Percentiles rank a stretch among this genome's conserved stretches.
phyloP scores from a whole-genome alignment of 2,113 vertebrate species.

The Bagarius yarrelli region DNA sequence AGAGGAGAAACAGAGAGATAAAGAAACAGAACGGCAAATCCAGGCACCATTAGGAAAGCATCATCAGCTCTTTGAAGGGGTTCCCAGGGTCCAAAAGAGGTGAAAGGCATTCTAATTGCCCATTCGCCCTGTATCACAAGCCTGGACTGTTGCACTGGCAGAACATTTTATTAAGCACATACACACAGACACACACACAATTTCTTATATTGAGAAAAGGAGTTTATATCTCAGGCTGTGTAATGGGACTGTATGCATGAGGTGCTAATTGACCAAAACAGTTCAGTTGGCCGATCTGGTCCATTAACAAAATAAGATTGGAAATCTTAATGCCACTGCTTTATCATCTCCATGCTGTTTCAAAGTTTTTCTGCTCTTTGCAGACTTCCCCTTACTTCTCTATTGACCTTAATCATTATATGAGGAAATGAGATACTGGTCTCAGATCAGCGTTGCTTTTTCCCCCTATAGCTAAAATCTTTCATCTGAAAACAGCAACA shows the following conservation, averaged over 20 bases:
- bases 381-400: background rate
- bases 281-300: constrained; percentile 37
- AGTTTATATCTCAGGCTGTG: constrained; percentile 29
- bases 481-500: background rate
- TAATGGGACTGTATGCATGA: constrained; percentile 43
- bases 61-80: constrained; percentile 75
- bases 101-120: constrained; percentile 37
- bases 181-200: background rate
- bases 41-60: constrained; percentile 73
- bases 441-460: background rate
- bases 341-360: constrained; percentile 29
- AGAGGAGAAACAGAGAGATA: constrained; percentile 50
- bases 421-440: background rate
- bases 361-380: background rate
- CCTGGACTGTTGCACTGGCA: constrained; percentile 22
- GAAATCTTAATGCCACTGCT: constrained; percentile 46
- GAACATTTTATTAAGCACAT: constrained; percentile 25
- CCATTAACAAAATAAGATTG: constrained; percentile 47
- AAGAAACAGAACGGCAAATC: constrained; percentile 60
- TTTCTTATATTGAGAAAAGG: constrained; percentile 27
- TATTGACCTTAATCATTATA: constrained; percentile 9
- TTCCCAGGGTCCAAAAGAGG: constrained; percentile 73
- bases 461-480: background rate
- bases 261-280: constrained; percentile 36
- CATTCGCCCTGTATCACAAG: constrained; percentile 26